phyloP scores from a whole-genome alignment of 1,140 invertebrate genomes.

The Neuroterus valhalla region DNA sequence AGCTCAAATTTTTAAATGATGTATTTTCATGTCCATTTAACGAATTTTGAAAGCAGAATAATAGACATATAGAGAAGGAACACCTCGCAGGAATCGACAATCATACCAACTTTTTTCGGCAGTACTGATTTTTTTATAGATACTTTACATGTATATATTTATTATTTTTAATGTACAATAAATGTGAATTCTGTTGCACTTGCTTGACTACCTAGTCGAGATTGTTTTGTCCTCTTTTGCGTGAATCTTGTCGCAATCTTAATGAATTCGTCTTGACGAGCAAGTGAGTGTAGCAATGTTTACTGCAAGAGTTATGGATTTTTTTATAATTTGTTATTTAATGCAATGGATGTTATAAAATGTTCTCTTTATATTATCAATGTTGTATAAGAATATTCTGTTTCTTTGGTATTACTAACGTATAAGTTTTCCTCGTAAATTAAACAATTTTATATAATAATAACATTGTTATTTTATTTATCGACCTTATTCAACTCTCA shows the following conservation, averaged over 20 bases:
- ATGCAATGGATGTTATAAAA: constrained; percentile 72
- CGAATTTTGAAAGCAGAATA: background rate
- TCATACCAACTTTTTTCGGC: constrained; percentile 63
- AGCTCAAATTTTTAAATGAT: background rate
- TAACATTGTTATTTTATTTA: constrained; percentile 11
- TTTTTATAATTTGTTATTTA: constrained; percentile 76
- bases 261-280: constrained; percentile 32
- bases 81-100: constrained; percentile 58
- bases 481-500: background rate
- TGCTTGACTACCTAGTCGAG: constrained; percentile 16
- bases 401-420: constrained; percentile 72
- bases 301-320: constrained; percentile 51
- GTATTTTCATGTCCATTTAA: background rate
- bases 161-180: constrained; percentile 69
- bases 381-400: constrained; percentile 69
- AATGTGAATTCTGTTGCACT: constrained; percentile 48
- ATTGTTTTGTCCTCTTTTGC: background rate
- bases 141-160: constrained; percentile 70
- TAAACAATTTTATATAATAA: constrained; percentile 72
- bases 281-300: constrained; percentile 11
- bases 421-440: constrained; percentile 70
- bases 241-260: background rate
- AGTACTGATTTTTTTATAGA: constrained; percentile 68
- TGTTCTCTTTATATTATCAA: constrained; percentile 68
- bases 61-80: background rate